phyloP scores from a whole-genome alignment of 2,888 invertebrate genomes.

The Drosophila hamatofila region DNA sequence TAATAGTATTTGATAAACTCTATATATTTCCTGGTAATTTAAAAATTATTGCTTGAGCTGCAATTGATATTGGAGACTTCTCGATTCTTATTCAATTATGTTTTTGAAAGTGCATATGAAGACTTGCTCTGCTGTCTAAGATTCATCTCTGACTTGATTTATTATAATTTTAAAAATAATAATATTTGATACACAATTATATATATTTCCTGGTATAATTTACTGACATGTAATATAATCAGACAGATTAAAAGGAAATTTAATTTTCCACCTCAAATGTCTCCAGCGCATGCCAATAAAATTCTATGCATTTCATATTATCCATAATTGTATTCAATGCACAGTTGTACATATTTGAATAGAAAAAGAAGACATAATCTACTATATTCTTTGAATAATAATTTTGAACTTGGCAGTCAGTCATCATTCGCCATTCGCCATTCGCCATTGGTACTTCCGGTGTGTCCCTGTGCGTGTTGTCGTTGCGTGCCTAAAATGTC shows the following conservation, averaged over 20 bases:
- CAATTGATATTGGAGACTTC: neutral
- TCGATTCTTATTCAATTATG: neutral
- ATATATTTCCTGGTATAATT: no score
- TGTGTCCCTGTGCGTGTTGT: conserved; percentile 49
- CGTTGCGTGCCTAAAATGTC: conserved; percentile 63
- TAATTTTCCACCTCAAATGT: neutral
- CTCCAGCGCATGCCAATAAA: neutral
- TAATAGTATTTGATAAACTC: neutral
- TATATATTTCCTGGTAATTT: neutral
- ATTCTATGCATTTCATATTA: conserved; percentile 4
- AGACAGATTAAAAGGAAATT: neutral
- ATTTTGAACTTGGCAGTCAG: neutral
- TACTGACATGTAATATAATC: neutral
- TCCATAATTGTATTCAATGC: neutral
- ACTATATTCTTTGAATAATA: neutral
- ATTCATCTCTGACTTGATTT: no score
- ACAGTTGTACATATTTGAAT: neutral
- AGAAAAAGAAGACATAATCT: neutral
- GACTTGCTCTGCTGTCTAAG: no score
- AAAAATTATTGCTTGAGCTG: neutral
- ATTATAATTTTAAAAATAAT: neutral
- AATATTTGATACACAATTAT: neutral
- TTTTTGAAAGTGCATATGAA: neutral
- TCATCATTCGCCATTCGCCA: neutral
- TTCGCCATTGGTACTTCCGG: neutral